These are phyloP conservation scores for Ophioninae sp. DNA, from an alignment of 2,888 invertebrate species.

Conservation along the genomic window DNA sequence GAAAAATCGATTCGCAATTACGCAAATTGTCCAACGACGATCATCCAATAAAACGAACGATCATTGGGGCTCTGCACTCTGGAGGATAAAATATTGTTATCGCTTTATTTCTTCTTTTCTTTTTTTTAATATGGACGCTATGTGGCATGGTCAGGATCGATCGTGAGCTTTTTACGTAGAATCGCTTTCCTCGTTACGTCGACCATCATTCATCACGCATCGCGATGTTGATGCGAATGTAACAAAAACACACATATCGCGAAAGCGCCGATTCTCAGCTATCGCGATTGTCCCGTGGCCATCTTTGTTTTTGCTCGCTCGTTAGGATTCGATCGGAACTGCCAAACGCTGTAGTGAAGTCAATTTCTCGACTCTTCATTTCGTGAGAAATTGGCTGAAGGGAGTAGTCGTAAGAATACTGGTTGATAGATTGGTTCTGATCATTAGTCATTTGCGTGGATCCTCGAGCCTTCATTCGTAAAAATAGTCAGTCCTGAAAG, in stretches of 20 bases:
- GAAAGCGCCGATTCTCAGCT: background rate
- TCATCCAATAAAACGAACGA: slow-evolving; percentile 6
- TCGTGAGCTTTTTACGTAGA: slow-evolving; percentile 61
- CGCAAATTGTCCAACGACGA: slow-evolving; percentile 36
- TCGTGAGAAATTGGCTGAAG: background rate
- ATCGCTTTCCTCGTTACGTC: slow-evolving; percentile 33
- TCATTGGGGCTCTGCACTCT: slow-evolving; percentile 17
- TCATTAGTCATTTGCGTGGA: background rate
- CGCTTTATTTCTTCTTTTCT: slow-evolving; percentile 10
- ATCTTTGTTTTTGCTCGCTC: background rate
- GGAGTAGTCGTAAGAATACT: background rate
- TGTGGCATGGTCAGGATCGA: slow-evolving; percentile 66
- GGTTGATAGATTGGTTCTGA: background rate
- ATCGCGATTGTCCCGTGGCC: background rate
- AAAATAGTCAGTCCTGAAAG: background rate
- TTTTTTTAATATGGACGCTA: background rate
- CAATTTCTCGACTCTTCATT: background rate
- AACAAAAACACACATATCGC: background rate
- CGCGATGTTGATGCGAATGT: slow-evolving; percentile 8
- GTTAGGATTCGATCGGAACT: background rate
- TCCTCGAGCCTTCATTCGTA: background rate
- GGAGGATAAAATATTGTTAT: slow-evolving; percentile 15
- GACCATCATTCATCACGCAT: slow-evolving; percentile 32
- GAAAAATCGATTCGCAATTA: slow-evolving; percentile 44
- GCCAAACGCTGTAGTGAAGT: background rate